Conservation (phyloP, 2,113 vertebrate species). For the Hystrix cristata region DNA sequence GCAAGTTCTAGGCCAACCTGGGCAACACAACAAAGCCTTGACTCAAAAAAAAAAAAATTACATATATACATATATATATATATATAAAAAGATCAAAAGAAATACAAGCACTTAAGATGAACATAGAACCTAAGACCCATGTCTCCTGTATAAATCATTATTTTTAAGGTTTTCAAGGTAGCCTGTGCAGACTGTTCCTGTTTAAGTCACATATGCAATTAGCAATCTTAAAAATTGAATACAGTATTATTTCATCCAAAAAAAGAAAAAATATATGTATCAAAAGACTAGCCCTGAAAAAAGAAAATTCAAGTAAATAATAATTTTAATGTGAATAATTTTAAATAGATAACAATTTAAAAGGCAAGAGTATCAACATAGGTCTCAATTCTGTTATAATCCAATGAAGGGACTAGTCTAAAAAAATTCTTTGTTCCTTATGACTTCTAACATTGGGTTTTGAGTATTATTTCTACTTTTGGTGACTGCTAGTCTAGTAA, state of each 20-base stretch:
- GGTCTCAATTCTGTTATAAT: background rate
- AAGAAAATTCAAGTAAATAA: background rate
- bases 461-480: conserved; percentile 22
- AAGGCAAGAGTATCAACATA: conserved; percentile 35
- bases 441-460: conserved; percentile 22
- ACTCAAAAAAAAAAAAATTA: background rate
- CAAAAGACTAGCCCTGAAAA: background rate
- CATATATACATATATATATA: background rate
- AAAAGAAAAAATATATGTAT: background rate
- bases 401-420: background rate
- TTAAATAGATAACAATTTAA: conserved; percentile 37
- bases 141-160: background rate
- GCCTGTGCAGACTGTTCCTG: background rate
- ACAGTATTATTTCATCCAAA: background rate
- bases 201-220: background rate
- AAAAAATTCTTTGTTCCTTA: background rate
- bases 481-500: background rate
- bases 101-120: background rate
- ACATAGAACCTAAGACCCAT: background rate
- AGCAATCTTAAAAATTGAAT: background rate
- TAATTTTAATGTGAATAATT: background rate
- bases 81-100: background rate
- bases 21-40: background rate
- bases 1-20: background rate
- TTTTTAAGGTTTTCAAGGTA: background rate